phyloP scores from a whole-genome alignment of 2,113 vertebrate species.

The Emydocephalus ijimae region DNA sequence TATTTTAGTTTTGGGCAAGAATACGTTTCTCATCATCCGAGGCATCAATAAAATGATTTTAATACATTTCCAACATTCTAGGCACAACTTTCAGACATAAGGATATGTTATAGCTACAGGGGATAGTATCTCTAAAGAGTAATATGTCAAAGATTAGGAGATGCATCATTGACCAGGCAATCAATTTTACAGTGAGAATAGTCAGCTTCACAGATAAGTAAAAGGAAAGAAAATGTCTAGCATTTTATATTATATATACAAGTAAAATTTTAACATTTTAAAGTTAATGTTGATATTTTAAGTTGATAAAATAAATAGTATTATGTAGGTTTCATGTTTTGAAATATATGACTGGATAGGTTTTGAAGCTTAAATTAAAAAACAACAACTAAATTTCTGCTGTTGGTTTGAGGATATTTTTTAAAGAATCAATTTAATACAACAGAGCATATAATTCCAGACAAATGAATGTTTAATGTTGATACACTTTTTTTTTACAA shows the following conservation, averaged over 20 bases:
- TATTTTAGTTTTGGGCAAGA: conserved; percentile 12
- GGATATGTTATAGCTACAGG: neutral
- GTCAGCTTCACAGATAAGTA: conserved; percentile 23
- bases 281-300: neutral
- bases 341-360: neutral
- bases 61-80: conserved; percentile 19
- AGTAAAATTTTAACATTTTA: neutral
- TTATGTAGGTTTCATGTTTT: neutral
- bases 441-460: neutral
- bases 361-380: neutral
- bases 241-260: conserved; percentile 2
- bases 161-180: neutral
- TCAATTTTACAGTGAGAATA: conserved; percentile 8
- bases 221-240: neutral
- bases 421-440: neutral
- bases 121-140: conserved; percentile 1
- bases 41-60: conserved; percentile 13
- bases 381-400: neutral
- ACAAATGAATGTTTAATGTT: conserved; percentile 14
- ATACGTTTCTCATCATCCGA: neutral
- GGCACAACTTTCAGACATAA: conserved; percentile 1
- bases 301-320: neutral
- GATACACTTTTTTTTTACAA: neutral
- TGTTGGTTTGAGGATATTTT: neutral
- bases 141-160: conserved; percentile 20